Conservation (phyloP, 2,888 invertebrate species). For the Hydriomena furcata region DNA sequence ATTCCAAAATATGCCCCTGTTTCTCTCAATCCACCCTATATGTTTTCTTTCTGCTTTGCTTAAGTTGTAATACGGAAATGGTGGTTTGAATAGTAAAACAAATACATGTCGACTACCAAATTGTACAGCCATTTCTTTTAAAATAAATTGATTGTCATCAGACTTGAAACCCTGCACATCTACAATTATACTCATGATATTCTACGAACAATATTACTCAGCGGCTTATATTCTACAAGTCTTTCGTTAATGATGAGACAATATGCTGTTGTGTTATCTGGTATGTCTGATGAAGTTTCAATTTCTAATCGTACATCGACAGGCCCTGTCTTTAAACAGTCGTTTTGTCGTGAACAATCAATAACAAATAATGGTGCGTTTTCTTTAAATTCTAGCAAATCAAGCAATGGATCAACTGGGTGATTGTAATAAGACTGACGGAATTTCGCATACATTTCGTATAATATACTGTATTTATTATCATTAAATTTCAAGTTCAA, state of each 20-base stretch:
- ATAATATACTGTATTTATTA: conserved; percentile 36
- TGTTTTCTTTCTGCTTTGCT: conserved; percentile 22
- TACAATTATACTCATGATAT: conserved; percentile 15
- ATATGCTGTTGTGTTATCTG: conserved; percentile 36
- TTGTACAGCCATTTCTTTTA: conserved; percentile 36
- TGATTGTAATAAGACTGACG: conserved; percentile 40
- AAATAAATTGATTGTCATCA: conserved; percentile 24
- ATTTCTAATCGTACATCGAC: conserved; percentile 39
- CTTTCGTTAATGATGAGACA: conserved; percentile 40
- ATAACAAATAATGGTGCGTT: conserved; percentile 37
- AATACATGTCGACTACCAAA: conserved; percentile 5
- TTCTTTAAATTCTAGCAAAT: conserved; percentile 25
- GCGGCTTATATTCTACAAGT: conserved; percentile 34
- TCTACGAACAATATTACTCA: conserved; percentile 33
- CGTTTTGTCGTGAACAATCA: conserved; percentile 39
- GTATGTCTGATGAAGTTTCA: conserved; percentile 30
- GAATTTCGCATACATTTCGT: conserved; percentile 36
- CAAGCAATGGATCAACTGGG: conserved; percentile 27
- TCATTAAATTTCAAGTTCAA: conserved; percentile 28
- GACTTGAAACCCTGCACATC: conserved; percentile 10
- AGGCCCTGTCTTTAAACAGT: conserved; percentile 37
- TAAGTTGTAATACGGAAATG: conserved; percentile 29
- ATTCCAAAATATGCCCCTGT: conserved; percentile 9
- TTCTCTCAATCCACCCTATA: conserved; percentile 5
- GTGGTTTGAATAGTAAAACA: conserved; percentile 29